These are phyloP conservation scores for Eretmocerus hayati DNA, from an alignment of 2,888 invertebrate genomes.

Conservation along the genomic window DNA sequence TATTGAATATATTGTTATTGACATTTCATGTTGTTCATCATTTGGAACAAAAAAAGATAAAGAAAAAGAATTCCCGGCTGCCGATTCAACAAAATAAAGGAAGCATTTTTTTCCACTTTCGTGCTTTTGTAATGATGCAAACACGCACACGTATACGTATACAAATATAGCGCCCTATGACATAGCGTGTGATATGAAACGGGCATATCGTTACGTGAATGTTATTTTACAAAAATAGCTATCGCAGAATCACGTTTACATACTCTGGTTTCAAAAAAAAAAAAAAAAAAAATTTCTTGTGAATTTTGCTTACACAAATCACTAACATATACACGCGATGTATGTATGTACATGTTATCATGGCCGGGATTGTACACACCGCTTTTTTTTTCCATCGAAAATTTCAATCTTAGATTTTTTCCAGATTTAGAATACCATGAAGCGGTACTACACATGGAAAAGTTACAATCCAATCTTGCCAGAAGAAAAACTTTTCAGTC, in stretches of 20 bases:
- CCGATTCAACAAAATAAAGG: conserved; percentile 18
- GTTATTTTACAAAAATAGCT: conserved; percentile 24
- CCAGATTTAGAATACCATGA: too few relatives aligned
- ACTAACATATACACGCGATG: conserved; percentile 20
- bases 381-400: too few relatives aligned
- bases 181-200: conserved; percentile 19
- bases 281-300: conserved; percentile 19
- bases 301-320: conserved; percentile 17
- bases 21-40: conserved; percentile 19
- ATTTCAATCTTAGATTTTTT: too few relatives aligned
- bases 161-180: conserved; percentile 18
- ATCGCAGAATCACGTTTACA: conserved; percentile 18
- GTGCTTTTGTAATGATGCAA: conserved; percentile 19
- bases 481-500: conserved; percentile 16
- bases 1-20: conserved; percentile 23
- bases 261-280: background rate
- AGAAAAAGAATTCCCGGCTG: conserved; percentile 18
- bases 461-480: conserved; percentile 1
- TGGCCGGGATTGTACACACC: too few relatives aligned
- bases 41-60: conserved; percentile 12
- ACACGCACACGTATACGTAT: conserved; percentile 21
- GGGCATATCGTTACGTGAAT: conserved; percentile 18
- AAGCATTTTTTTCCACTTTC: conserved; percentile 11
- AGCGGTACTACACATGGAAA: conserved; percentile 14
- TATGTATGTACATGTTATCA: conserved; percentile 20